Conservation (phyloP, 2,113 vertebrate genomes). For the Poeciliopsis occidentalis region DNA sequence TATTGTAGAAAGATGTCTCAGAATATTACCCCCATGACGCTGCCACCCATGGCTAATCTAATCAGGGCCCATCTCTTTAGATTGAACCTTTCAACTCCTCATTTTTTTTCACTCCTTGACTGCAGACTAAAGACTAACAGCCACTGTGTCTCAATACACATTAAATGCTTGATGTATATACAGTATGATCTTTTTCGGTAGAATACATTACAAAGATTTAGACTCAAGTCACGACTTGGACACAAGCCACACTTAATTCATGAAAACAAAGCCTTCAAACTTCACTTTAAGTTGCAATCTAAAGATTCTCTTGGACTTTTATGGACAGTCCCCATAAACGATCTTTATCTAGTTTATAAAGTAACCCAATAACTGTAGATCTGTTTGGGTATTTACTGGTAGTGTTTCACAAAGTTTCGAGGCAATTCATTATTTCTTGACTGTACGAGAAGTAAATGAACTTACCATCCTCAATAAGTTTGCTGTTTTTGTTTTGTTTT, state of each 20-base stretch:
- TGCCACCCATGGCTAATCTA: constrained; percentile 53
- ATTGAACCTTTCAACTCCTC: constrained; percentile 62
- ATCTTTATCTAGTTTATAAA: background rate
- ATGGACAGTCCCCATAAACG: too few species aligned
- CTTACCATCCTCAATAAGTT: background rate
- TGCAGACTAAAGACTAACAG: constrained; percentile 16
- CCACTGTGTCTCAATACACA: constrained; percentile 29
- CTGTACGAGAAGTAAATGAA: background rate
- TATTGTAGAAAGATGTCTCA: constrained; percentile 74
- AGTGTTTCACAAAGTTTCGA: too few species aligned
- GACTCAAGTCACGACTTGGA: background rate
- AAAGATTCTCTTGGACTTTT: background rate
- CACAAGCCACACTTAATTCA: background rate
- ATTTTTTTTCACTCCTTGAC: constrained; percentile 45
- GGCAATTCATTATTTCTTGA: background rate
- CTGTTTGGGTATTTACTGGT: background rate
- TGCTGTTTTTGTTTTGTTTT: background rate
- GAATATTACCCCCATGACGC: constrained; percentile 68
- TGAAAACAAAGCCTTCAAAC: background rate
- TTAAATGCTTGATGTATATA: constrained; percentile 47
- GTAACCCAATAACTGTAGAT: background rate
- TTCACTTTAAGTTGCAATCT: background rate
- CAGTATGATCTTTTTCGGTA: constrained; percentile 43
- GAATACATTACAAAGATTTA: constrained; percentile 50
- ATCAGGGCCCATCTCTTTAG: constrained; percentile 54